Percentiles rank a stretch among this genome's conserved stretches.
These are phyloP conservation scores for Tetrao urogallus DNA, from an alignment of 2,113 vertebrate genomes.

Conservation along the genomic window DNA sequence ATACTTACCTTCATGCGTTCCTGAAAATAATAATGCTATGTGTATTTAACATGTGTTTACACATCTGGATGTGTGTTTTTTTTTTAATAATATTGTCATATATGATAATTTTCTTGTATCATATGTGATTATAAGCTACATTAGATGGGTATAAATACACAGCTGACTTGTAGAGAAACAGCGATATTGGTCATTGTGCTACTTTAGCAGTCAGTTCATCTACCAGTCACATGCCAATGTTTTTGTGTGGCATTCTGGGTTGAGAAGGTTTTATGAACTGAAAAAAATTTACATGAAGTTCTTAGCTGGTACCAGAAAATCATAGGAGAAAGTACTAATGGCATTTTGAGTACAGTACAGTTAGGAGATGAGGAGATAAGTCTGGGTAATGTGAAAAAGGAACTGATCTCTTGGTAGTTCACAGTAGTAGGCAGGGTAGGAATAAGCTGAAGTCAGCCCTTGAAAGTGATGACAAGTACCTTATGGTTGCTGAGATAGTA, in stretches of 20 bases:
- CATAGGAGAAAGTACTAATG: not conserved
- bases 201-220: not conserved
- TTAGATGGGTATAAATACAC: not conserved
- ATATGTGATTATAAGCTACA: not conserved
- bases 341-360: not conserved
- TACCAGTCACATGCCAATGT: not conserved
- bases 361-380: not conserved
- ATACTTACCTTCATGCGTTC: not conserved
- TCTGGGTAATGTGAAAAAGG: not conserved
- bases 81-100: not conserved
- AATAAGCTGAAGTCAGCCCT: not conserved
- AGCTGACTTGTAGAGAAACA: not conserved
- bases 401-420: not conserved
- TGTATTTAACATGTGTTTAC: not conserved
- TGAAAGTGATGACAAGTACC: not conserved
- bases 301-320: not conserved
- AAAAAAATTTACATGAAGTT: not conserved
- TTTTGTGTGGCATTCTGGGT: not conserved
- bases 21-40: not conserved
- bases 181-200: rapidly evolving
- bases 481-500: not conserved
- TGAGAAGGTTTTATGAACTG: not conserved
- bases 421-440: not conserved
- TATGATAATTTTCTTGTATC: not conserved
- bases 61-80: not conserved